These are phyloP conservation scores for Chironomus tentans DNA, from an alignment of 2,888 invertebrate genomes.

Conservation along the genomic window DNA sequence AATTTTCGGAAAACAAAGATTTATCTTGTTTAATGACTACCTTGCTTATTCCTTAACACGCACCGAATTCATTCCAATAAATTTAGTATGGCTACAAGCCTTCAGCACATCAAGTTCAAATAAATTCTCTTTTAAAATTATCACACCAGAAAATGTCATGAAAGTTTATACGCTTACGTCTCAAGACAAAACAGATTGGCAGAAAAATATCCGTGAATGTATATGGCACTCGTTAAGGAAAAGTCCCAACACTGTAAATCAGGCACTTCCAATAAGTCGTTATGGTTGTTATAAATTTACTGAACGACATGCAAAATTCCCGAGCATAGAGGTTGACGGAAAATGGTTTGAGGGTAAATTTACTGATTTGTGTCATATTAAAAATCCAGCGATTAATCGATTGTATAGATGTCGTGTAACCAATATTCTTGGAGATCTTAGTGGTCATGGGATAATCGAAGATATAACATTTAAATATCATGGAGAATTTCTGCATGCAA, in stretches of 20 bases:
- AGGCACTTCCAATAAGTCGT: constrained; percentile 49
- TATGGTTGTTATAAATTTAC: constrained; percentile 64
- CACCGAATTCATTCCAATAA: constrained; percentile 57
- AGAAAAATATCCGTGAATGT: constrained; percentile 62
- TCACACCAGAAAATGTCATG: constrained; percentile 69
- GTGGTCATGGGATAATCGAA: constrained; percentile 35
- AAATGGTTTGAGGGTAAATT: constrained; percentile 70
- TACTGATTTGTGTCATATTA: constrained; percentile 73
- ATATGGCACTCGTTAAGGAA: constrained; percentile 52
- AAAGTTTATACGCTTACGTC: constrained; percentile 56
- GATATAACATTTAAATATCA: not conserved
- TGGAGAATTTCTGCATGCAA: constrained; percentile 13
- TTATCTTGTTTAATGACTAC: constrained; percentile 72
- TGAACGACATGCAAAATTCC: constrained; percentile 56
- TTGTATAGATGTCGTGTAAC: constrained; percentile 62
- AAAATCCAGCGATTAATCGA: constrained; percentile 77
- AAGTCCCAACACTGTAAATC: not conserved
- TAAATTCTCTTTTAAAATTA: constrained; percentile 57
- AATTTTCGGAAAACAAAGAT: constrained; percentile 46
- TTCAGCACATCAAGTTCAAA: constrained; percentile 55
- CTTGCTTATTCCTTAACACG: constrained; percentile 67
- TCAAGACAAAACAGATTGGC: constrained; percentile 70
- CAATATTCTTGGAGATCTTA: constrained; percentile 35
- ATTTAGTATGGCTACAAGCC: constrained; percentile 71
- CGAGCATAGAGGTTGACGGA: constrained; percentile 71